Percentiles rank a stretch among this genome's conserved stretches.
These are phyloP conservation scores for Fistularia tabacaria DNA, from an alignment of 2,797 vertebrate genomes.

Conservation along the genomic window DNA sequence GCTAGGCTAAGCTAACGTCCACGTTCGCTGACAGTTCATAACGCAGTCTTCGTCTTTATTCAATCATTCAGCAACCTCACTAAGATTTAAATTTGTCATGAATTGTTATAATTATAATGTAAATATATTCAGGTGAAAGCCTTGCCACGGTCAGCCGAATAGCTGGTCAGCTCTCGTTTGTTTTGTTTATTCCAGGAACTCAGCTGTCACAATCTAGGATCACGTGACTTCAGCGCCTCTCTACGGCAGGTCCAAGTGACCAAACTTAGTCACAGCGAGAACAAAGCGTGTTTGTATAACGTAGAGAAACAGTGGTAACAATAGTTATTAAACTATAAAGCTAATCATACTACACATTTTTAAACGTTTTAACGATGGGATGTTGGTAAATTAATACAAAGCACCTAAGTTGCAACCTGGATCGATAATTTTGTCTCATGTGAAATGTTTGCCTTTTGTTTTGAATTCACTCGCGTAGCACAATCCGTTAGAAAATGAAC, in stretches of 20 bases:
- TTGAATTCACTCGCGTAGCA: too few relatives aligned
- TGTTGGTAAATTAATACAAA: too few relatives aligned
- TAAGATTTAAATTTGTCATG: background rate
- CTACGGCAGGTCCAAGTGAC: slow-evolving; percentile 46
- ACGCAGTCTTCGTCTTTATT: background rate
- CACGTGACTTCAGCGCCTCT: slow-evolving; percentile 66
- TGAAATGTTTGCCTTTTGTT: too few relatives aligned
- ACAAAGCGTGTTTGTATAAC: background rate
- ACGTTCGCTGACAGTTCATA: background rate
- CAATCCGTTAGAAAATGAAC: too few relatives aligned
- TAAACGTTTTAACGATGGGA: too few relatives aligned
- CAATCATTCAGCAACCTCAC: background rate
- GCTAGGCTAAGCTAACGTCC: slow-evolving; percentile 36
- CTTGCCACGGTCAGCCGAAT: background rate
- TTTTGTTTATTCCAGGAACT: slow-evolving; percentile 75
- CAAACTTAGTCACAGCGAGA: slow-evolving; percentile 5
- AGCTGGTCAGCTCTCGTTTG: slow-evolving; percentile 56
- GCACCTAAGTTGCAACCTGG: too few relatives aligned
- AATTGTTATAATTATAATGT: slow-evolving; percentile 14
- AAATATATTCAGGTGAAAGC: slow-evolving; percentile 3
- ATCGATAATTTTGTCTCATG: too few relatives aligned
- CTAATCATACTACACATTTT: too few relatives aligned
- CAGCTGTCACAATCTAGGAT: slow-evolving; percentile 29
- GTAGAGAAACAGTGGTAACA: background rate
- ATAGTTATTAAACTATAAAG: too few relatives aligned